phyloP scores from a whole-genome alignment of 2,888 invertebrate genomes.

The Caenorhabditis imperialis region DNA sequence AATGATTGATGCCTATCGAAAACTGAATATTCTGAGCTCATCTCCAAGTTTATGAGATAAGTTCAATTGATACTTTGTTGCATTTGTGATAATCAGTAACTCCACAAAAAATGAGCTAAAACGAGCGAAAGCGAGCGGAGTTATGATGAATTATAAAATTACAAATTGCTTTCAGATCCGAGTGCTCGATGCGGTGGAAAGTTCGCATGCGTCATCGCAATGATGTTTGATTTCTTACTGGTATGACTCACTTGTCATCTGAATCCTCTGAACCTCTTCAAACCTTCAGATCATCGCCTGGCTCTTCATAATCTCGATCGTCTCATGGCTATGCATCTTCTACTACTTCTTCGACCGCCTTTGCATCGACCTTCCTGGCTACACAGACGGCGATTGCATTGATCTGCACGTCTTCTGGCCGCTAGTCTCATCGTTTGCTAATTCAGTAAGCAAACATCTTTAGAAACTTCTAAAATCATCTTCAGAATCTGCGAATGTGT shows the following conservation, averaged over 20 bases:
- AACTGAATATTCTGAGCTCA: no score
- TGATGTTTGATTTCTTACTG: conserved; percentile 54
- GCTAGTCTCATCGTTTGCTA: conserved; percentile 63
- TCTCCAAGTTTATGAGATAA: no score
- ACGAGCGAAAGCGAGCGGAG: no score
- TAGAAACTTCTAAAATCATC: no score
- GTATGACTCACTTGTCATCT: no score
- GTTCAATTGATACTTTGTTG: no score
- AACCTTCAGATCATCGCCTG: conserved; percentile 60
- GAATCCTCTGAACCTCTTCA: neutral
- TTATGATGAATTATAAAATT: no score
- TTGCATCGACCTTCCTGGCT: conserved; percentile 82
- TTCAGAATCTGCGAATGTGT: conserved; percentile 73
- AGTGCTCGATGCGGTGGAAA: conserved; percentile 61
- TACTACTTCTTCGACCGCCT: conserved; percentile 70
- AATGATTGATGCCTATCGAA: no score
- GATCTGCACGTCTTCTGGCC: conserved; percentile 73
- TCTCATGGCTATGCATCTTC: conserved; percentile 69
- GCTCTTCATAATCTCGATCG: conserved; percentile 68
- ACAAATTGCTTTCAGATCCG: conserved; percentile 43
- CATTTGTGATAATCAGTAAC: no score
- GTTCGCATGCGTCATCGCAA: conserved; percentile 56
- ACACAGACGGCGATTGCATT: conserved; percentile 70
- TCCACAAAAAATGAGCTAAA: no score
- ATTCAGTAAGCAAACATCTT: conserved; percentile 66